phyloP scores from a whole-genome alignment of 2,888 invertebrate genomes.

The Pegoplata infirma region DNA sequence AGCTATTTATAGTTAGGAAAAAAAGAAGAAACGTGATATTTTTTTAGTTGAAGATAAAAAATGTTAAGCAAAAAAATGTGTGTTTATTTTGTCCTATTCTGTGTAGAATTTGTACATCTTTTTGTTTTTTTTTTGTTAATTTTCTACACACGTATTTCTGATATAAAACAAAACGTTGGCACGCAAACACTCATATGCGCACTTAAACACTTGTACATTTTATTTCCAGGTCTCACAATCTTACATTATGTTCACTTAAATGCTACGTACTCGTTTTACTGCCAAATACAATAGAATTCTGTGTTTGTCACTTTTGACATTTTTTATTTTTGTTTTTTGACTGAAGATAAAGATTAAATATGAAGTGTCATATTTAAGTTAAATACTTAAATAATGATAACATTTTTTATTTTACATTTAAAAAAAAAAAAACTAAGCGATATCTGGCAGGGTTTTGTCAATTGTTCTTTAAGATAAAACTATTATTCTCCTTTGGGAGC shows the following conservation, averaged over 20 bases:
- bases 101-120: slow-evolving; percentile 7
- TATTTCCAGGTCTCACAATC: slow-evolving; percentile 4
- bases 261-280: slow-evolving; percentile 9
- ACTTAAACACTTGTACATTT: slow-evolving; percentile 11
- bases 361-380: slow-evolving; percentile 49
- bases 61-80: neutral
- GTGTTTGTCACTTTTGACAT: neutral
- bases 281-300: slow-evolving; percentile 18
- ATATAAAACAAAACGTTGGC: slow-evolving; percentile 59
- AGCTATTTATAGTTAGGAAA: slow-evolving; percentile 30
- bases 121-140: slow-evolving; percentile 20
- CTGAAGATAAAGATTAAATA: slow-evolving; percentile 45
- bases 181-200: slow-evolving; percentile 50
- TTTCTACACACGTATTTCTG: slow-evolving; percentile 57
- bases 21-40: slow-evolving; percentile 35
- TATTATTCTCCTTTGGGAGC: no score
- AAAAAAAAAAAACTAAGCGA: no score
- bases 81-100: neutral
- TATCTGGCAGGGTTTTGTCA: no score
- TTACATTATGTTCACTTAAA: neutral
- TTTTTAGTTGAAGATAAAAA: slow-evolving; percentile 29
- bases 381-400: slow-evolving; percentile 47
- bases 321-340: no score
- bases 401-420: slow-evolving; percentile 45
- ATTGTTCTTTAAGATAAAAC: no score